Evolutionary conservation across 2,888 invertebrate species (phyloP).

Genomic region (Dryobota labecula): DNA sequence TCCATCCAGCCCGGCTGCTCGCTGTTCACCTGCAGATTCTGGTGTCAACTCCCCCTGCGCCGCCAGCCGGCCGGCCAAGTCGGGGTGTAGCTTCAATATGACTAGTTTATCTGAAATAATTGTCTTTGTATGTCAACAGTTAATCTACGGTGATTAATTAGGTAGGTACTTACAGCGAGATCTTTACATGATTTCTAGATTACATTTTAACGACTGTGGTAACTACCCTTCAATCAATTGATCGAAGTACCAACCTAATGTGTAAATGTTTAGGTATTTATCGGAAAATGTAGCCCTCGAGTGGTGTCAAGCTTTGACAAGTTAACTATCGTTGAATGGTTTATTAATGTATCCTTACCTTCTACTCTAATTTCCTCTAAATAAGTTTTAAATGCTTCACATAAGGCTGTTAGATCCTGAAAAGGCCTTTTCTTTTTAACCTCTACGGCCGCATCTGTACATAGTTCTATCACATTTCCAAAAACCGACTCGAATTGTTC

Average conservation of each 20-base stretch:
- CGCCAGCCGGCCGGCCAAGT: conserved; percentile 91
- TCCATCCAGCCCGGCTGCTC: conserved; percentile 88
- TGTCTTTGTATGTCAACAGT: background rate
- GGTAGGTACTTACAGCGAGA: background rate
- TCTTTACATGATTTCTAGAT: background rate
- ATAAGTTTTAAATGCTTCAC: conserved; percentile 88
- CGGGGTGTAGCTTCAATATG: conserved; percentile 91
- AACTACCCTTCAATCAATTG: no score
- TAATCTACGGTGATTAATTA: background rate
- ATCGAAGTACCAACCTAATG: background rate
- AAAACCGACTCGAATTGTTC: conserved; percentile 91
- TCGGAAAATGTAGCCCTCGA: background rate
- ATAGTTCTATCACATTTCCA: conserved; percentile 92
- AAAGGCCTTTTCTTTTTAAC: conserved; percentile 90
- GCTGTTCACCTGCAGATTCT: conserved; percentile 91
- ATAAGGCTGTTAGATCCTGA: conserved; percentile 83
- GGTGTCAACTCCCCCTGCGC: conserved; percentile 89
- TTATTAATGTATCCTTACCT: conserved; percentile 83
- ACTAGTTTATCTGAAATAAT: conserved; percentile 87
- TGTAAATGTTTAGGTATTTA: background rate
- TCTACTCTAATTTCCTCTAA: conserved; percentile 87
- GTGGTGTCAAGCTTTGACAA: background rate
- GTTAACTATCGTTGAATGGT: background rate
- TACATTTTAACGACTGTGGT: no score
- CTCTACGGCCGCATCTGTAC: conserved; percentile 87